Conservation (phyloP, 37 sponge, comb jelly and placozoan species). For the Lycopodina hypogea region DNA sequence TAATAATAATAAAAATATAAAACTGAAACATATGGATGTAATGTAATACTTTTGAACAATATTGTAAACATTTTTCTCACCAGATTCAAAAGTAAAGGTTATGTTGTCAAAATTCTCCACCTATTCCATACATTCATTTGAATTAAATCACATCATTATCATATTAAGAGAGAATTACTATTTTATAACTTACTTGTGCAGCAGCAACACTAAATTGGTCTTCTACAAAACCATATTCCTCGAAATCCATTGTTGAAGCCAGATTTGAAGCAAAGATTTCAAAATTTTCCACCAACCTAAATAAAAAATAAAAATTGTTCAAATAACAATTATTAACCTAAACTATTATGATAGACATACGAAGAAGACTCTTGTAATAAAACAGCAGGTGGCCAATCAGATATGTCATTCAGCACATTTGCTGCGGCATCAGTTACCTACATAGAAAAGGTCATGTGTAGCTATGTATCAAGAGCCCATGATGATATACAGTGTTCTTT, state of each 20-base stretch:
- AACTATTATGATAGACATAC: slow-evolving; percentile 3
- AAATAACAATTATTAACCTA: background rate
- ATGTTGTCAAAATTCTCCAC: too few relatives aligned
- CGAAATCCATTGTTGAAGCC: slow-evolving; percentile 11
- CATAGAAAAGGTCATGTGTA: background rate
- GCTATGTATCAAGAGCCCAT: background rate
- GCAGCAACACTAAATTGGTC: slow-evolving; percentile 17
- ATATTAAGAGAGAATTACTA: background rate
- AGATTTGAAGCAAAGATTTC: slow-evolving; percentile 26
- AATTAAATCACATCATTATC: too few relatives aligned
- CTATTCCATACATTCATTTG: too few relatives aligned
- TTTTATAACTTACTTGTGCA: slow-evolving; percentile 25
- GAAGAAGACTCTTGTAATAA: slow-evolving; percentile 13
- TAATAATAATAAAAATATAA: background rate
- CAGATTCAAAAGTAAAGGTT: background rate
- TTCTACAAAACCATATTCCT: background rate
- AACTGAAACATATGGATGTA: background rate
- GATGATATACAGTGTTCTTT: too few relatives aligned
- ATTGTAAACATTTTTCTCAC: background rate
- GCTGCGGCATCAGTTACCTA: slow-evolving; percentile 32
- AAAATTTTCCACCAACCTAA: slow-evolving; percentile 38
- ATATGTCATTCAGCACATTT: slow-evolving; percentile 23
- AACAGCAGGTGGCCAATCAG: slow-evolving; percentile 38
- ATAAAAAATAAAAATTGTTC: background rate
- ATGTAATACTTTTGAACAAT: background rate